Evolutionary conservation across 2,113 vertebrate species (phyloP).

Genomic region (Mola mola): DNA sequence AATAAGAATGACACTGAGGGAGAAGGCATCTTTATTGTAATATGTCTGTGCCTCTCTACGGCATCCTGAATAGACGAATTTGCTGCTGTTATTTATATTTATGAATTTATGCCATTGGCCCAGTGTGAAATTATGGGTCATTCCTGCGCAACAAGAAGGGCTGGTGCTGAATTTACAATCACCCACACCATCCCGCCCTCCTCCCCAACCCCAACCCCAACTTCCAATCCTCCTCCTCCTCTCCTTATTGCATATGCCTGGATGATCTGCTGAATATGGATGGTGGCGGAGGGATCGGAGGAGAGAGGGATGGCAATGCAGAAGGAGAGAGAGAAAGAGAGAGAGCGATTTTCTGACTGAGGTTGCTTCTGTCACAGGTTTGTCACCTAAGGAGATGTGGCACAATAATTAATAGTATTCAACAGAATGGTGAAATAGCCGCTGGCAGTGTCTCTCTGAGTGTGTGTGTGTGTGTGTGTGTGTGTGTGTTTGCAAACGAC

Average conservation of each 20-base stretch:
- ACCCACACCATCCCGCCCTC: conserved; percentile 26
- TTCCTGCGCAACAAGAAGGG: conserved; percentile 84
- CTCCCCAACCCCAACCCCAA: conserved; percentile 14
- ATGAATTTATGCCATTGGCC: conserved; percentile 86
- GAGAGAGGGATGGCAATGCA: conserved; percentile 20
- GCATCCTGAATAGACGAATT: conserved; percentile 78
- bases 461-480: conserved; percentile 19
- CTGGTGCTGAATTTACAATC: conserved; percentile 86
- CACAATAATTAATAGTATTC: conserved; percentile 65
- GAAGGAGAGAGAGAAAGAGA: conserved; percentile 21
- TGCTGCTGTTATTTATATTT: conserved; percentile 86
- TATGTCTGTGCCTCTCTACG: conserved; percentile 66
- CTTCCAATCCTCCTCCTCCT: conserved; percentile 23
- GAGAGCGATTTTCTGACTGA: conserved; percentile 53
- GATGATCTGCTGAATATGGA: conserved; percentile 83
- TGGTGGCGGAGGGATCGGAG: conserved; percentile 54
- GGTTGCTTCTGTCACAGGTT: conserved; percentile 77
- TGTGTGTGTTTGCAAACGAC: conserved; percentile 11
- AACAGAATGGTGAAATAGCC: conserved; percentile 65
- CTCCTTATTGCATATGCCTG: conserved; percentile 74
- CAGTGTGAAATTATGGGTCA: conserved; percentile 85
- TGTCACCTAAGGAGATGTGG: conserved; percentile 74
- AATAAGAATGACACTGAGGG: conserved; percentile 52
- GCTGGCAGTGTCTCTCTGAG: conserved; percentile 48
- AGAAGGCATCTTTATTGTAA: conserved; percentile 74